Percentiles rank a stretch among this genome's conserved stretches.
phyloP scores from a whole-genome alignment of 2,888 invertebrate species.

The Diaphora mendica region DNA sequence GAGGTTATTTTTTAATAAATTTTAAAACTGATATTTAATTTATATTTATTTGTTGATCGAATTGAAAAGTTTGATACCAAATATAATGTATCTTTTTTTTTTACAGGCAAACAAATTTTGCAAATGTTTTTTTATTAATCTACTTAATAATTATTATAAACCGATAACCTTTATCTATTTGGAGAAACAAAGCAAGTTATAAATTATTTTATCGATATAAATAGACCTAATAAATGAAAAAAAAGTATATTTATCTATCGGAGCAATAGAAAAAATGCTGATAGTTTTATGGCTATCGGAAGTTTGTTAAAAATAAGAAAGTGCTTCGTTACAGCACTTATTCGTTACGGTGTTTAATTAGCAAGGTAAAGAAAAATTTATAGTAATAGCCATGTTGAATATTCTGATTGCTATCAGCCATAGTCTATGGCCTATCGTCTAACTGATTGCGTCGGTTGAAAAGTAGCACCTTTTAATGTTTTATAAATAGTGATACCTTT shows the following conservation, averaged over 20 bases:
- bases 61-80: background rate
- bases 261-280: slow-evolving; percentile 24
- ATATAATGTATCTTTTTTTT: background rate
- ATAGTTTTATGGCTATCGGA: slow-evolving; percentile 44
- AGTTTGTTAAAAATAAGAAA: slow-evolving; percentile 40
- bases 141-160: background rate
- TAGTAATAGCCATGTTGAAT: slow-evolving; percentile 11
- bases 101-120: background rate
- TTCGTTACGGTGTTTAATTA: slow-evolving; percentile 20
- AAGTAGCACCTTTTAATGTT: slow-evolving; percentile 30
- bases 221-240: slow-evolving; percentile 29
- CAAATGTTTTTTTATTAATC: background rate
- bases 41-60: background rate
- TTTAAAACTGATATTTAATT: background rate
- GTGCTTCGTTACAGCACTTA: slow-evolving; percentile 12
- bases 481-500: background rate
- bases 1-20: background rate
- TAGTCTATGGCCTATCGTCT: slow-evolving; percentile 23
- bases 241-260: slow-evolving; percentile 40
- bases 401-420: slow-evolving; percentile 38
- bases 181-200: slow-evolving; percentile 24
- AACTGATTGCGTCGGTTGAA: slow-evolving; percentile 28
- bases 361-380: slow-evolving; percentile 29
- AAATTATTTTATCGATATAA: slow-evolving; percentile 24
- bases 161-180: background rate